These are phyloP conservation scores for Mercenaria mercenaria DNA, from an alignment of 1,140 invertebrate species.

Conservation along the genomic window DNA sequence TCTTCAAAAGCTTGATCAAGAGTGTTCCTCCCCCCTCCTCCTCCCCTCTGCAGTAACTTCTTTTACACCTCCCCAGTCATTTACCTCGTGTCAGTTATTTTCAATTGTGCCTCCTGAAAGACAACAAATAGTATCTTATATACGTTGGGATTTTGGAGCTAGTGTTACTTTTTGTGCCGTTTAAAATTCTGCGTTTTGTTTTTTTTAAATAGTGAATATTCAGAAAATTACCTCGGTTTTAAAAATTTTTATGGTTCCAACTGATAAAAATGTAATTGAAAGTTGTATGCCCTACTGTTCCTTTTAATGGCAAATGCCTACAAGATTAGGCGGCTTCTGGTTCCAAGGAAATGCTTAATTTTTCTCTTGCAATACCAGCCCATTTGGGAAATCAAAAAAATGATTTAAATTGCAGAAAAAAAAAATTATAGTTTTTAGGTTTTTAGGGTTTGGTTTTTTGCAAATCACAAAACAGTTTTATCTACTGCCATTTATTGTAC, in stretches of 20 bases:
- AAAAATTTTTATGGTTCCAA: slow-evolving; percentile 28
- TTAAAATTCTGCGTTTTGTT: too few species aligned
- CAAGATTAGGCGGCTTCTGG: slow-evolving; percentile 28
- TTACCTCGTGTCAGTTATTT: not conserved
- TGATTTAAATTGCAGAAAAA: too few species aligned
- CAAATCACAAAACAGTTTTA: too few species aligned
- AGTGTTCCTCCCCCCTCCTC: slow-evolving; percentile 58
- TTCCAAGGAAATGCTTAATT: slow-evolving; percentile 15
- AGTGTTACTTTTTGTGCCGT: too few species aligned
- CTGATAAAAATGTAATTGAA: not conserved
- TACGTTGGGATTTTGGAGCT: too few species aligned
- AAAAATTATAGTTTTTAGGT: too few species aligned
- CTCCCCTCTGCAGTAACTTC: slow-evolving; percentile 44
- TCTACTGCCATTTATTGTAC: too few species aligned
- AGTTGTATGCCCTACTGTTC: not conserved
- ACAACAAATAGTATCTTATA: too few species aligned
- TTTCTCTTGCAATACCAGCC: slow-evolving; percentile 1
- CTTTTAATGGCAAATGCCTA: not conserved
- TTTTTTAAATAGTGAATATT: too few species aligned
- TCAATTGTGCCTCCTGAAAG: slow-evolving; percentile 9
- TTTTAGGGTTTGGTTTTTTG: too few species aligned
- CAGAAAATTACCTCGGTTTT: slow-evolving; percentile 42
- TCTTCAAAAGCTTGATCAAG: slow-evolving; percentile 45
- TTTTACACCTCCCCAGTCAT: not conserved
- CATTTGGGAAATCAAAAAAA: not conserved